phyloP scores from a whole-genome alignment of 2,888 invertebrate species.

The Leptopilina drosophilae region DNA sequence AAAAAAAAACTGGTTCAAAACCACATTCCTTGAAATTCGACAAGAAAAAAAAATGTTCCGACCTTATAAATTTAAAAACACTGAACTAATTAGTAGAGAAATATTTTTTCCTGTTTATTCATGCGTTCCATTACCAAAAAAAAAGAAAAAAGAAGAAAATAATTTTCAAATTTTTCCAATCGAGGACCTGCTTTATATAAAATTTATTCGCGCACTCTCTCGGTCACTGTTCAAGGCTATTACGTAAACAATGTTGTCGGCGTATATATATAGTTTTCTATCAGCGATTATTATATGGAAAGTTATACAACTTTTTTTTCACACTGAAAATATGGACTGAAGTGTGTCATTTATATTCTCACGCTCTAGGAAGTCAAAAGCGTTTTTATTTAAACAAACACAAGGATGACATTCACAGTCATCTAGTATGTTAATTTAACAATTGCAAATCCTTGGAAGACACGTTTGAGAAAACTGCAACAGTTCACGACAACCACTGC shows the following conservation, averaged over 20 bases:
- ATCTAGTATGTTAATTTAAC: slow-evolving; percentile 21
- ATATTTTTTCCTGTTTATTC: no score
- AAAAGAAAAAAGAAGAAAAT: no score
- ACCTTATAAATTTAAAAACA: no score
- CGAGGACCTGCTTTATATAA: not conserved
- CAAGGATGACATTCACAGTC: slow-evolving; percentile 53
- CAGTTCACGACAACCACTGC: not conserved
- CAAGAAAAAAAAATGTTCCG: no score
- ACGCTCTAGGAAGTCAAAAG: slow-evolving; percentile 57
- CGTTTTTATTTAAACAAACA: slow-evolving; percentile 49
- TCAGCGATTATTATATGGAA: slow-evolving; percentile 7
- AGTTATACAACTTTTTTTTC: slow-evolving; percentile 32
- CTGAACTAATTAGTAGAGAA: no score
- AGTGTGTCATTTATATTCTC: slow-evolving; percentile 65
- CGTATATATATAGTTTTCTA: not conserved
- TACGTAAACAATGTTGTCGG: not conserved
- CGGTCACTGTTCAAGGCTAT: slow-evolving; percentile 17
- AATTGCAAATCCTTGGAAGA: slow-evolving; percentile 22
- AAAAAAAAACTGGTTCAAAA: no score
- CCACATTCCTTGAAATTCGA: no score
- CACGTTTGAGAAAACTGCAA: not conserved
- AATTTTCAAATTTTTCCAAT: no score
- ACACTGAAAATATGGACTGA: slow-evolving; percentile 38
- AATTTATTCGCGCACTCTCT: not conserved
- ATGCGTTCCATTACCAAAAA: no score